These are phyloP conservation scores for Acanthopagrus latus DNA, from an alignment of 2,797 vertebrate species.

Conservation along the genomic window DNA sequence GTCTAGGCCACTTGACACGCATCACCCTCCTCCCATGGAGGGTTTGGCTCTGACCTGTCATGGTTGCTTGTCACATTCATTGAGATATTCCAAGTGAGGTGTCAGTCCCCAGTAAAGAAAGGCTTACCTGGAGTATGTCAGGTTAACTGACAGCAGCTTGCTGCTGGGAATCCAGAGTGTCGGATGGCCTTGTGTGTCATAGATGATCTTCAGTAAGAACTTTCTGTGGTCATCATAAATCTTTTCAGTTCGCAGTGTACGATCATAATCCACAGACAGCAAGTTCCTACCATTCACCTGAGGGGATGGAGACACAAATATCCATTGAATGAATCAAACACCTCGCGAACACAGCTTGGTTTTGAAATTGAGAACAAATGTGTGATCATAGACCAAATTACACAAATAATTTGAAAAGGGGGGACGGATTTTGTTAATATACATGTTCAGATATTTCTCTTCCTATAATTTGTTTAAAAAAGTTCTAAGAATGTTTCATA, in stretches of 20 bases:
- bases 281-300: constrained; percentile 99
- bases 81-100: too few relatives aligned
- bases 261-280: constrained; percentile 97
- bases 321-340: not conserved
- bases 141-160: constrained; percentile 96
- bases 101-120: not conserved
- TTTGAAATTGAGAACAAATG: not conserved
- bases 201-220: constrained; percentile 96
- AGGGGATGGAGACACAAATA: constrained; percentile 25
- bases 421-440: too few relatives aligned
- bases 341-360: not conserved
- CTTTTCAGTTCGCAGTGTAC: constrained; percentile 94
- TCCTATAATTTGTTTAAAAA: not conserved
- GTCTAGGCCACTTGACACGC: too few relatives aligned
- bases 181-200: constrained; percentile 94
- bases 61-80: too few relatives aligned
- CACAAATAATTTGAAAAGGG: not conserved
- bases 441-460: not conserved
- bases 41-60: too few relatives aligned
- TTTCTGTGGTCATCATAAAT: constrained; percentile 99
- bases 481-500: not conserved
- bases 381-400: not conserved
- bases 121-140: constrained; percentile 92
- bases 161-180: constrained; percentile 97
- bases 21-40: too few relatives aligned